phyloP scores from a whole-genome alignment of 2,113 vertebrate genomes.

The Strix aluco region DNA sequence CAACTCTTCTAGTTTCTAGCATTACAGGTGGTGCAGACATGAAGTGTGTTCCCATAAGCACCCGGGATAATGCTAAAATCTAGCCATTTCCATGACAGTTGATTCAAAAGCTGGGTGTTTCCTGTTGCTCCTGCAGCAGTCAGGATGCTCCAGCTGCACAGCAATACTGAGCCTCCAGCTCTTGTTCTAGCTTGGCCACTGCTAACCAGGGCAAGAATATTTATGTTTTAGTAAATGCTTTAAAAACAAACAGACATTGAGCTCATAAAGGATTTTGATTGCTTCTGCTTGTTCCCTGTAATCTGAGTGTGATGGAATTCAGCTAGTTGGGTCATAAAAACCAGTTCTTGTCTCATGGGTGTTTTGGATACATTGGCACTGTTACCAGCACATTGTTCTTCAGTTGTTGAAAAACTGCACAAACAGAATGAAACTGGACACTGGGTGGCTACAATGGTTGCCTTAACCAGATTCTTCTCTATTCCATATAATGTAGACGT shows the following conservation, averaged over 20 bases:
- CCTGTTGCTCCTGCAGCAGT: not conserved
- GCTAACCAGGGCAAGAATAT: not conserved
- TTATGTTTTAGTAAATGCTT: not conserved
- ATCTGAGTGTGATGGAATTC: not conserved
- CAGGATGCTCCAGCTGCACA: not conserved
- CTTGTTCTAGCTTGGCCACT: not conserved
- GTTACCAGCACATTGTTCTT: not conserved
- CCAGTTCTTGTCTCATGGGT: not conserved
- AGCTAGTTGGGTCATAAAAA: not conserved
- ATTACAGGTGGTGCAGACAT: not conserved
- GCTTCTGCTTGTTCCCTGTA: not conserved
- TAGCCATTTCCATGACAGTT: rapidly evolving
- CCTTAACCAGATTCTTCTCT: not conserved
- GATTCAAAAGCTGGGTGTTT: not conserved
- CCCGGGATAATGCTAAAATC: not conserved
- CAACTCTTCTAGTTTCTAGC: not conserved
- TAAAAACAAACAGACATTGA: not conserved
- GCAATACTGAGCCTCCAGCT: not conserved
- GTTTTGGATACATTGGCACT: not conserved
- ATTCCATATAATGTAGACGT: not conserved
- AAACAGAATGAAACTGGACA: not conserved
- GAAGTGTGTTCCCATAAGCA: not conserved
- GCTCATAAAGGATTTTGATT: not conserved
- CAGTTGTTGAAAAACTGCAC: not conserved
- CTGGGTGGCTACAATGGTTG: not conserved